These are phyloP conservation scores for Drosophila equinoxialis DNA, from an alignment of 1,140 invertebrate genomes.

Conservation along the genomic window DNA sequence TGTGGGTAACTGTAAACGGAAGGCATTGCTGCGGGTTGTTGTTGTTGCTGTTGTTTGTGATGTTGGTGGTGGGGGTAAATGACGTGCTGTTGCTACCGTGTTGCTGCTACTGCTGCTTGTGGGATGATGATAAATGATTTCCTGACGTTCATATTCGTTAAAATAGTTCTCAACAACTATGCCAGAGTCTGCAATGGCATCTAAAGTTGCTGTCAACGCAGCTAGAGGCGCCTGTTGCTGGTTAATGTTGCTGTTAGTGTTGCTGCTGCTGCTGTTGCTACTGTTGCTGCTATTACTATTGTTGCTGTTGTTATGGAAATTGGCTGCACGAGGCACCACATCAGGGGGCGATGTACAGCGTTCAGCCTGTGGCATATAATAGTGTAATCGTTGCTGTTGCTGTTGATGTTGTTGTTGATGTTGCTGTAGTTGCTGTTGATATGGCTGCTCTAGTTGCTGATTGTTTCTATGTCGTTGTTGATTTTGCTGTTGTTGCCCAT, in stretches of 20 bases:
- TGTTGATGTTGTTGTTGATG: conserved; percentile 67
- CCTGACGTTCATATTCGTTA: conserved; percentile 82
- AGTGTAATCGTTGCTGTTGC: conserved; percentile 60
- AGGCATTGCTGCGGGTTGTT: conserved; percentile 50
- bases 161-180: conserved; percentile 82
- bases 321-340: conserved; percentile 75
- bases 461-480: conserved; percentile 76
- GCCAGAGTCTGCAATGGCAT: conserved; percentile 42
- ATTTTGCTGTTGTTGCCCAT: conserved; percentile 48
- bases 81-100: conserved; percentile 9
- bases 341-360: conserved; percentile 78
- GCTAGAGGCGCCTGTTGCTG: conserved; percentile 35
- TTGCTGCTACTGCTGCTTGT: conserved; percentile 48
- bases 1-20: conserved; percentile 66
- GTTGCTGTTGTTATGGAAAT: conserved; percentile 70
- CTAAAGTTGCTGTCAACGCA: conserved; percentile 36
- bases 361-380: conserved; percentile 57
- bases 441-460: conserved; percentile 72
- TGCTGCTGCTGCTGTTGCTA: conserved; percentile 22
- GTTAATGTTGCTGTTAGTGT: conserved; percentile 26
- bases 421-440: conserved; percentile 51
- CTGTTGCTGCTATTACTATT: conserved; percentile 26
- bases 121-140: conserved; percentile 81
- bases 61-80: background rate
- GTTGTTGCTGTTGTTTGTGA: conserved; percentile 21